Evolutionary conservation across 1,140 invertebrate genomes (phyloP), one percentile per base, ranked within the genome.

Genomic region (Aricia agestis): DNA sequence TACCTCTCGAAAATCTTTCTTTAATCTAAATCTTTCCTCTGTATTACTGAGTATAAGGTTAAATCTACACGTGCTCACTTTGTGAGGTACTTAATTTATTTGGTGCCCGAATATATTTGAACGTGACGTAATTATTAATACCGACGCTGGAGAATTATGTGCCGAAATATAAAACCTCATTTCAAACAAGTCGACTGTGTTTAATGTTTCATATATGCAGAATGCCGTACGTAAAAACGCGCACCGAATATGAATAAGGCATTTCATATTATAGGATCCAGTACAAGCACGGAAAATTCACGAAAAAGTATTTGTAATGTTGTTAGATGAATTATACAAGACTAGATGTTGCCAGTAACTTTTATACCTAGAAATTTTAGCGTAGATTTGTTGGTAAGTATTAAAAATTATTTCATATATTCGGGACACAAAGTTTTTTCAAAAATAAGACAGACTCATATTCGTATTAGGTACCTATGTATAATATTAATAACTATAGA

Each of bases 81-180:
- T 63, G 59, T 63, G 17, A 63, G 18, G 59, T 19, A 63, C 59
- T 63, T 63, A 63, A 63, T 63, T 18, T 59, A 59, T 6, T 19
- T 63, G 18, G 59, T 25, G 25, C 59, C 18, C 6, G 19, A 63
- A 63, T 63, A 19, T 63, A 31, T 31, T 63, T 25, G n/a, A 63
- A 63, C 59, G 59, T 63, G 59, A 63, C 59, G 19, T 19, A 63
- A 63, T 63, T 63, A 63, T 19, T 63, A 63, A 63, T 63, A 1
- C 17, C 59, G 10, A 6, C 59, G 11, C 59, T 18, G 19, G 59
- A 63, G 19, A 19, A 63, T 63, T 63, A 63, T 63, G 59, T 63
- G 59, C 59, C 18, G 19, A 63, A 63, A 63, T 63, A 63, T 63
- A 25, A 63, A 63, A 63, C 59, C 59, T 63, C 19, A 63, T 63